A percentile compares a stretch with the other conserved stretches of the same genome.
Evolutionary conservation across 2,888 invertebrate species (phyloP).

Genomic region (Agrotis puta): DNA sequence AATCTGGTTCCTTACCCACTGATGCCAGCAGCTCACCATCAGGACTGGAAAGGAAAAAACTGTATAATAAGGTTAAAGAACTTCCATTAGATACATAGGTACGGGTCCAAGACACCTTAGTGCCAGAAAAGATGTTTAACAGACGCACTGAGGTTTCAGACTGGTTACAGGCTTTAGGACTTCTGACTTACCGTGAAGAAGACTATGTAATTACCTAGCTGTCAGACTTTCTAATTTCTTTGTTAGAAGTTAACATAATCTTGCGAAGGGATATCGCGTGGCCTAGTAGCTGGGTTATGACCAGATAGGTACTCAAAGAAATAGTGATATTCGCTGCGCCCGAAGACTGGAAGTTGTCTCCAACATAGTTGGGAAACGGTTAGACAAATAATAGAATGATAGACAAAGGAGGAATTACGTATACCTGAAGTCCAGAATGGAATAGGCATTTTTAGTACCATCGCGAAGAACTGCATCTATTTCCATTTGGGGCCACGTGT

Average conservation of each 20-base stretch:
- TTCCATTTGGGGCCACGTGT: slow-evolving; percentile 95
- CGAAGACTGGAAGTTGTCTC: not conserved
- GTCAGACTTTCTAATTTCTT: no score
- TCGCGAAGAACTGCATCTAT: slow-evolving; percentile 94
- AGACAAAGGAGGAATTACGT: not conserved
- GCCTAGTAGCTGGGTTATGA: not conserved
- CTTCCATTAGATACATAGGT: not conserved
- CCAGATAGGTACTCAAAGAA: not conserved
- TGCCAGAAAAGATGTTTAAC: no score
- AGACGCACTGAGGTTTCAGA: no score
- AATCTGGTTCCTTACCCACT: slow-evolving; percentile 96
- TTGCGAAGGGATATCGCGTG: not conserved
- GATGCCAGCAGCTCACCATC: slow-evolving; percentile 95
- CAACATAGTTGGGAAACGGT: not conserved
- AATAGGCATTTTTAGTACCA: slow-evolving; percentile 94
- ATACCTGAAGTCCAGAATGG: slow-evolving; percentile 94
- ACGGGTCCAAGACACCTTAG: no score
- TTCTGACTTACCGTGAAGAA: no score
- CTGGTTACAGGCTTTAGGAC: no score
- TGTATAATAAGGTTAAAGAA: no score
- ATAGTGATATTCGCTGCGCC: not conserved
- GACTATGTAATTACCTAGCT: no score
- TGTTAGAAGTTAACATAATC: no score
- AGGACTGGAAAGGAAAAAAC: slow-evolving; percentile 90
- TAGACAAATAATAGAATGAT: not conserved